Evolutionary conservation across 1,140 invertebrate species (phyloP).

Genomic region (Mycetomoellerius zeteki): DNA sequence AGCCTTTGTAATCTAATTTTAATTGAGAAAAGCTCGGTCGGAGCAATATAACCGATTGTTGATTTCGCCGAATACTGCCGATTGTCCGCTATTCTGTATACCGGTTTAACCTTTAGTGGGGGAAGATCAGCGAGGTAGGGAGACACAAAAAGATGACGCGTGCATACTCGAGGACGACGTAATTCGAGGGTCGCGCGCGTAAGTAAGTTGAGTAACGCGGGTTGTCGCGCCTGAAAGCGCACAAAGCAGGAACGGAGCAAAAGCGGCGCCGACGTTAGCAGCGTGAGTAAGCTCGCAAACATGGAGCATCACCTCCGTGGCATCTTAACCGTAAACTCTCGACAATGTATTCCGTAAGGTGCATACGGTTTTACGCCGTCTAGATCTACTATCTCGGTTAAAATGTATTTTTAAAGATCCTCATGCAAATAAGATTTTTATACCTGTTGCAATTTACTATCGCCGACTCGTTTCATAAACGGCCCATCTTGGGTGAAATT

Average conservation of each 20-base stretch:
- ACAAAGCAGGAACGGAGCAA: conserved; percentile 36
- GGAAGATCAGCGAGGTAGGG: neutral
- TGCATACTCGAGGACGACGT: conserved; percentile 49
- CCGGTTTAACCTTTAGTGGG: conserved; percentile 12
- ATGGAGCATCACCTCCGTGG: conserved; percentile 29
- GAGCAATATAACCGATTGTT: conserved; percentile 31
- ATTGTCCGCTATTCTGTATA: neutral
- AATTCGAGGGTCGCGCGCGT: conserved; percentile 50
- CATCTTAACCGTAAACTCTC: conserved; percentile 32
- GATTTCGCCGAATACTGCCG: too few species aligned
- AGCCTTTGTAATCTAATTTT: conserved; percentile 38
- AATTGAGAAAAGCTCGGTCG: conserved; percentile 33
- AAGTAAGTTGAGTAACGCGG: conserved; percentile 46
- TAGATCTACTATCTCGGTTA: conserved; percentile 7
- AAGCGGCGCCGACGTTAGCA: conserved; percentile 18
- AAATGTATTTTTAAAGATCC: conserved; percentile 19
- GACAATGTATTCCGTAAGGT: neutral
- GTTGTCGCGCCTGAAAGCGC: conserved; percentile 59
- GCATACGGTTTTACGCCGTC: neutral
- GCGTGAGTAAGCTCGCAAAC: conserved; percentile 35
- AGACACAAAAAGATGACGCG: conserved; percentile 38
- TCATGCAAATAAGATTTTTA: neutral
- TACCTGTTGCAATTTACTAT: conserved; percentile 23
- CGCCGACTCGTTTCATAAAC: neutral
- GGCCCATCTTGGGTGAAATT: neutral